phyloP scores from a whole-genome alignment of 2,888 invertebrate species.

The Agrilus cyanescens region DNA sequence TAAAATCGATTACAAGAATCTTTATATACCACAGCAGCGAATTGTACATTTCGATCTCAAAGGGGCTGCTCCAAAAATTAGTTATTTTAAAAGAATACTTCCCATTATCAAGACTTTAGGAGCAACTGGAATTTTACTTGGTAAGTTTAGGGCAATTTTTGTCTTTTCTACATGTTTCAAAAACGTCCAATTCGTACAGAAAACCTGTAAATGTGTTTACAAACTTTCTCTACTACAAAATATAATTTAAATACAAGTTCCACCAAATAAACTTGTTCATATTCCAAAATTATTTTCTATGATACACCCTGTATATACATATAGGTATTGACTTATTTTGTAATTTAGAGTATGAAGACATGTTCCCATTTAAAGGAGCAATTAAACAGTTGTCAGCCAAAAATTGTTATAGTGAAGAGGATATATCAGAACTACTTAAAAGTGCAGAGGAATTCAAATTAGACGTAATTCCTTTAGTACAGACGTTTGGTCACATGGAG shows the following conservation, averaged over 20 bases:
- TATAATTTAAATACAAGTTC: neutral
- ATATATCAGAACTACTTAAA: conserved; percentile 46
- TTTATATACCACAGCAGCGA: conserved; percentile 40
- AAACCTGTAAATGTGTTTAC: neutral
- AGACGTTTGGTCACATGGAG: conserved; percentile 69
- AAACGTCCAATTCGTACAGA: neutral
- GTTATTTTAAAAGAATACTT: conserved; percentile 45
- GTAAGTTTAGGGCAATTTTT: conserved; percentile 16
- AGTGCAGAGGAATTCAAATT: conserved; percentile 44
- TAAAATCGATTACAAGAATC: conserved; percentile 31
- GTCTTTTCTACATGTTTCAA: neutral
- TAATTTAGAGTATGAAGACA: conserved; percentile 64
- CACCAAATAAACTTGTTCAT: too few species aligned
- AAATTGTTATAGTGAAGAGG: conserved; percentile 47
- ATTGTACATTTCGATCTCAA: conserved; percentile 68
- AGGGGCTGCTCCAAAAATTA: conserved; percentile 59
- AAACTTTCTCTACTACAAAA: neutral
- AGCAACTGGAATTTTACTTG: conserved; percentile 53
- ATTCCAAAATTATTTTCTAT: neutral
- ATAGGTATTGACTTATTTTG: neutral
- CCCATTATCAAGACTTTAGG: conserved; percentile 48
- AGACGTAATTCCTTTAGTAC: conserved; percentile 61
- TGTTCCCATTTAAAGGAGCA: conserved; percentile 59
- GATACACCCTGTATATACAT: neutral
- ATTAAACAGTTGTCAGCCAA: conserved; percentile 43